Base-by-base conservation (phyloP, 2,113 vertebrate genomes). In the Paramormyrops kingsleyae region DNA sequence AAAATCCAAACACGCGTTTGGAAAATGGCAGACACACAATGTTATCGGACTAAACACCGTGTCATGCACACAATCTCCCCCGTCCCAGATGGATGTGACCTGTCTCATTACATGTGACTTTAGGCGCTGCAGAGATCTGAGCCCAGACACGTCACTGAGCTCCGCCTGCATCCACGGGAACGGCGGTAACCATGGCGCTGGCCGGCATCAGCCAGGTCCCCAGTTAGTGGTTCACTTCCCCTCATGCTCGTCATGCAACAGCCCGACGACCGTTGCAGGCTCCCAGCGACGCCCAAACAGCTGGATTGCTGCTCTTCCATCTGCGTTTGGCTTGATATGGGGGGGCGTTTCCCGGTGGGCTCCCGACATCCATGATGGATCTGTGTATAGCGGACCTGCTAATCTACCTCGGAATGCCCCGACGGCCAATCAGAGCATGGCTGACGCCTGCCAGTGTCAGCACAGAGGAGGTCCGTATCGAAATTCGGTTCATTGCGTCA, bases 251-350 rank as follows among this genome's bases (percentile, higher is more conserved):
- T 90, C 88, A 62, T 3, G 89, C 94, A 94, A 95, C 92, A 90
- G 91, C 91, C 31, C 91, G 92, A 91, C 87, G 83, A 90, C 91
- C 90, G 91, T 91, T 91, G 91, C 62, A 91, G 93, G 92, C 93
- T 84, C 93, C 92, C 93, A 92, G 94, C 92, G 92, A 91, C 90
- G 93, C 92, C 93, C 93, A 92, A 94, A 94, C 94, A 95, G 94
- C 94, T 94, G 92, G 93, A 94, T 91, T 92, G 90, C 91, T 90
- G 88, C 91, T 91, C 94, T 93, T 95, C 94, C 93, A 93, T 96
- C 95, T 95, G 91, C 88, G 92, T 70, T 93, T 94, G 92, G 92
- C 93, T 92, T 94, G 94, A 95, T 94, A 93, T 93, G 92, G 91
- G 92, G 93, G 92, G 35, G 92, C 53, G 88, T 91, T 94, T 94